These are phyloP conservation scores for Lepidotrigona ventralis DNA, from an alignment of 1,140 invertebrate species.

Conservation along the genomic window DNA sequence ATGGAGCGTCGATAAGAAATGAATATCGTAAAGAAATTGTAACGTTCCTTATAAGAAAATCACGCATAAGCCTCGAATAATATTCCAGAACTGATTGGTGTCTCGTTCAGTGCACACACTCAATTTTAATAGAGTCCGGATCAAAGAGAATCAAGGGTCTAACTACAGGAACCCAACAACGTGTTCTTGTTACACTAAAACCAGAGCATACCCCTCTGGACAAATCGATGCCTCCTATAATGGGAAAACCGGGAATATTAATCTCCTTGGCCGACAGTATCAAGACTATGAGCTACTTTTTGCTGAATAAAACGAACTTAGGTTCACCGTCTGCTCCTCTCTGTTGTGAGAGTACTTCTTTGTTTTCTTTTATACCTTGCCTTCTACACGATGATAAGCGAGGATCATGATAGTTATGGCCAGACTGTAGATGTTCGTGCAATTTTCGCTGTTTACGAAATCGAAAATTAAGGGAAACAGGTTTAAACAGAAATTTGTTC, in stretches of 20 bases:
- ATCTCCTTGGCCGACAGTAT: slow-evolving; percentile 7
- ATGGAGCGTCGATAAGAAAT: too few species aligned
- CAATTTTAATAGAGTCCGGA: slow-evolving; percentile 30
- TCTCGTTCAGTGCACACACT: not conserved
- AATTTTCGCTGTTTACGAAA: too few species aligned
- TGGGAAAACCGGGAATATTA: slow-evolving; percentile 25
- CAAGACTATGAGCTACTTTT: not conserved
- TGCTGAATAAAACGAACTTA: not conserved
- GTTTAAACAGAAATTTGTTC: not conserved
- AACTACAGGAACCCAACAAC: slow-evolving; percentile 12
- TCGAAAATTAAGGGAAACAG: not conserved
- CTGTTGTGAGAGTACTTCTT: not conserved
- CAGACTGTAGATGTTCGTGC: too few species aligned
- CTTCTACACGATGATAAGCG: not conserved
- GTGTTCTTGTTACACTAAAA: slow-evolving; percentile 17
- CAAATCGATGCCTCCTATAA: slow-evolving; percentile 27
- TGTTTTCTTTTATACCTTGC: not conserved
- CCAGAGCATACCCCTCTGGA: not conserved
- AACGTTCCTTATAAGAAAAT: not conserved
- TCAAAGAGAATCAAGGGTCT: slow-evolving; percentile 31
- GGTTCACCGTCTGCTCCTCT: not conserved
- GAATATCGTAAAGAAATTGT: not conserved
- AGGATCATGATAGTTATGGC: too few species aligned
- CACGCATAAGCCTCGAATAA: not conserved
- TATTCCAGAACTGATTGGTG: not conserved